Evolutionary conservation across 2,797 vertebrate species (phyloP).

Genomic region (Centroberyx gerrardi): DNA sequence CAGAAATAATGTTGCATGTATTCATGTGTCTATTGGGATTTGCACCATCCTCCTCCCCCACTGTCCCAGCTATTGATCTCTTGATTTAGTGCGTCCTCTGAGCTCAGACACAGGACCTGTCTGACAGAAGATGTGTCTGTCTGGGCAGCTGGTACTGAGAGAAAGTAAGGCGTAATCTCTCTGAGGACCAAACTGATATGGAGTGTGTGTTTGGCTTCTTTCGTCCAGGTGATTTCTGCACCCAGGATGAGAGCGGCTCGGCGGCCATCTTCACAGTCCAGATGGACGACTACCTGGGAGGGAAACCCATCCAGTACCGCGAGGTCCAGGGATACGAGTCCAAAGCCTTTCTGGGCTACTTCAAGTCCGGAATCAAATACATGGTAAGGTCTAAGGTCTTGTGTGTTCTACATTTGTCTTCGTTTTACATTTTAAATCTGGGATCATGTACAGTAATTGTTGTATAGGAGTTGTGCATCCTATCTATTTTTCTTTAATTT

Average conservation of each 20-base stretch:
- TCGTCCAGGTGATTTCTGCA: conserved; percentile 90
- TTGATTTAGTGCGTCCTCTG: neutral
- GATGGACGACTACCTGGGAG: conserved; percentile 95
- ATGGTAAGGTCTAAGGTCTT: conserved; percentile 83
- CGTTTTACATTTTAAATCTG: neutral
- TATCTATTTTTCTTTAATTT: neutral
- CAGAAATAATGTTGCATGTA: conserved; percentile 13
- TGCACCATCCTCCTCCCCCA: conserved; percentile 1
- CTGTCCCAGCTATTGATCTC: conserved; percentile 21
- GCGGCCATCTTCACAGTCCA: conserved; percentile 98
- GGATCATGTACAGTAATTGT: neutral
- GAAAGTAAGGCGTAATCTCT: neutral
- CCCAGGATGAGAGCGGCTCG: conserved; percentile 95
- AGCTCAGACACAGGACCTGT: no score
- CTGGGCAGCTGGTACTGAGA: neutral
- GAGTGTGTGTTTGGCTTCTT: neutral
- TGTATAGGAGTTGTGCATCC: neutral
- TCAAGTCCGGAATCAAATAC: conserved; percentile 97
- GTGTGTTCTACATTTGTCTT: neutral
- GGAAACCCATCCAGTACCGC: conserved; percentile 94
- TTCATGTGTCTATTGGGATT: conserved; percentile 26
- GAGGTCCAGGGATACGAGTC: conserved; percentile 96
- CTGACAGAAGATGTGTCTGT: neutral
- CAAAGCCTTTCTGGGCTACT: conserved; percentile 94
- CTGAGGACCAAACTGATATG: conserved; percentile 18